Evolutionary conservation across 1,140 invertebrate genomes (phyloP).

Genomic region (Listronotus oregonensis): DNA sequence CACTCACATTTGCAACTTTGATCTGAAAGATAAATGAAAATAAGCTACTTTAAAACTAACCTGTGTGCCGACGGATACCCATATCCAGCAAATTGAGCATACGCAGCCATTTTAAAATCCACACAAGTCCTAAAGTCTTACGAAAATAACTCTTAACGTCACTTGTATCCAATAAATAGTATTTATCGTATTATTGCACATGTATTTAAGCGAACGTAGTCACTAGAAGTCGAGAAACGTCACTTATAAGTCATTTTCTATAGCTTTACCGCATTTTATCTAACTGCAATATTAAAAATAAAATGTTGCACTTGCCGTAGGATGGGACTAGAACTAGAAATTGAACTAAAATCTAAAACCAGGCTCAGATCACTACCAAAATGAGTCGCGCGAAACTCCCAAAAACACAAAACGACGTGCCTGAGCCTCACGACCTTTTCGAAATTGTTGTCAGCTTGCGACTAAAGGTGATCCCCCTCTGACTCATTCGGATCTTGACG

Average conservation of each 20-base stretch:
- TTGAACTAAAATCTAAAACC: too few species aligned
- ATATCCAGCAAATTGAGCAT: slow-evolving; percentile 78
- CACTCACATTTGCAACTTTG: too few species aligned
- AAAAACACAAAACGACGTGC: slow-evolving; percentile 50
- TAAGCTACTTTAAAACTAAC: slow-evolving; percentile 56
- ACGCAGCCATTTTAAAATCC: slow-evolving; percentile 69
- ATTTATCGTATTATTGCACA: slow-evolving; percentile 24
- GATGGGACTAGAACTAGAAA: too few species aligned
- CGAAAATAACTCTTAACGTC: background rate
- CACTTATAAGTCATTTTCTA: background rate
- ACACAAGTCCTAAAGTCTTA: slow-evolving; percentile 34
- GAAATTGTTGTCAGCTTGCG: slow-evolving; percentile 49
- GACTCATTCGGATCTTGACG: slow-evolving; percentile 24
- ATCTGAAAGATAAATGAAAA: background rate
- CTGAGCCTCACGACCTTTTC: slow-evolving; percentile 42
- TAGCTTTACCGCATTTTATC: background rate
- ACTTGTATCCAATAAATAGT: background rate
- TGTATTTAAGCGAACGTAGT: slow-evolving; percentile 20
- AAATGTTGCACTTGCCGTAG: too few species aligned
- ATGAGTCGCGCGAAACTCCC: slow-evolving; percentile 39
- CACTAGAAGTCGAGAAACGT: background rate
- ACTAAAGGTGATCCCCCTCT: slow-evolving; percentile 43
- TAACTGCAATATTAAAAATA: background rate
- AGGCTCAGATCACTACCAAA: background rate
- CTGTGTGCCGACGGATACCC: slow-evolving; percentile 80